Base-by-base conservation (phyloP, 2,888 invertebrate genomes). In the Acleris laterana region DNA sequence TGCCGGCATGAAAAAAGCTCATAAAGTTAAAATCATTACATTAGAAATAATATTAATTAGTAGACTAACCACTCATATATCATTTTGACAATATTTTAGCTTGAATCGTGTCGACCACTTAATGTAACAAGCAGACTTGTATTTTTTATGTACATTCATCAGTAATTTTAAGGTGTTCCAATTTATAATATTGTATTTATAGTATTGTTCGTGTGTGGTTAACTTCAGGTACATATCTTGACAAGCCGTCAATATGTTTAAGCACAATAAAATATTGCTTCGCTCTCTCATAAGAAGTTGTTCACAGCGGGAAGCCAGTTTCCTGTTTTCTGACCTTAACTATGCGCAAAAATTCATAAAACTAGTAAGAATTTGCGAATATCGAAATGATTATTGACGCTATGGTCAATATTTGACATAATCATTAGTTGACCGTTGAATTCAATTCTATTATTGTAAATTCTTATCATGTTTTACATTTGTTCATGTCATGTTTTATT, bases 361-460 rank as follows among this genome's bases (percentile, higher is more conserved):
- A 52, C 50, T 16, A 52, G 38, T 44, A 44, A 60, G 38, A 44
- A 56, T 44, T 44, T 46, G 44, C 60, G 49, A 65, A 58, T 11
- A 44, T 38, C 50, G 19, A 22, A 48, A 44, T 60, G n/a, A 55
- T 42, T 20, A 25, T 55, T 44, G 55, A 55, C 25, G 55, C 32
- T 22, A 50, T 56, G 42, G 53, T 55, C 42, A 55, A 49, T 56
- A 56, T 50, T 50, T 49, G 64, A 55, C 64, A 50, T 9, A 28
- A 19, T 44, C 60, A 62, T 62, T 48, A 48, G 7, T 61, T 48
- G 46, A 46, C 6, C 46, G 46, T 46, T n/a, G 46, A 17, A n/a
- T 7, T 17, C 1, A 46, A 46, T n/a, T 46, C 16, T 46, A n/a
- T 46, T 7, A 17, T n/a, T 46, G 46, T 2, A 46, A 46, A 46